A percentile compares a stretch with the other conserved stretches of the same genome.
phyloP scores from a whole-genome alignment of 2,113 vertebrate species.

The Callospermophilus lateralis region DNA sequence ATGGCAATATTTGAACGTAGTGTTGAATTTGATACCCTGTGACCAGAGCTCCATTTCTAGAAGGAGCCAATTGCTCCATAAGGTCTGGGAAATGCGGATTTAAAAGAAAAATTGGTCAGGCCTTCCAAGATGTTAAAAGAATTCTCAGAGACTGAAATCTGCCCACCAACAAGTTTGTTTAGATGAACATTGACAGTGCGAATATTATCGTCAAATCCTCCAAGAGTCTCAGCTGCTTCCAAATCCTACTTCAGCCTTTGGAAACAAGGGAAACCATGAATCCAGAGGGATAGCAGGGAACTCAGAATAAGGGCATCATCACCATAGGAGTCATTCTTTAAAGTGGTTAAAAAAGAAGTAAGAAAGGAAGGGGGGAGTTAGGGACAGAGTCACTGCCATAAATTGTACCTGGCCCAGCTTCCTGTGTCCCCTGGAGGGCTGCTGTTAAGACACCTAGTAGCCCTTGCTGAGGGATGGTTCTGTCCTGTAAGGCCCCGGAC shows the following conservation, averaged over 20 bases:
- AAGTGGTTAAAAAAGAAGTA: background rate
- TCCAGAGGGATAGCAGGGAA: background rate
- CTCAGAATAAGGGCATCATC: accelerated
- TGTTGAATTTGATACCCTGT: conserved; percentile 61
- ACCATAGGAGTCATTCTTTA: background rate
- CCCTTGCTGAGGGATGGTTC: accelerated
- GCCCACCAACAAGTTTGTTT: background rate
- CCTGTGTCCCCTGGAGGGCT: accelerated
- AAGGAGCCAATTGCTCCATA: conserved; percentile 45
- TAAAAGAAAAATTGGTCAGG: background rate
- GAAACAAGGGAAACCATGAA: background rate
- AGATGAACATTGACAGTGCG: background rate
- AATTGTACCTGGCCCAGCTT: accelerated
- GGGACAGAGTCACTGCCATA: background rate
- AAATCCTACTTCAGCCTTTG: background rate
- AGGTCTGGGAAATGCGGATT: background rate
- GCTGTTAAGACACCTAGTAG: accelerated
- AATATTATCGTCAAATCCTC: background rate
- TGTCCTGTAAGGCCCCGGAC: background rate
- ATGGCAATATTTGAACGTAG: conserved; percentile 70
- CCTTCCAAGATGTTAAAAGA: background rate
- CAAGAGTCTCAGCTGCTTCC: background rate
- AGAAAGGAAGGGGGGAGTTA: background rate
- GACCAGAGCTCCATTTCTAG: conserved; percentile 35
- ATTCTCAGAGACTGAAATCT: background rate